Evolutionary conservation across 2,888 invertebrate species (phyloP).

Genomic region (Lithophane socia): DNA sequence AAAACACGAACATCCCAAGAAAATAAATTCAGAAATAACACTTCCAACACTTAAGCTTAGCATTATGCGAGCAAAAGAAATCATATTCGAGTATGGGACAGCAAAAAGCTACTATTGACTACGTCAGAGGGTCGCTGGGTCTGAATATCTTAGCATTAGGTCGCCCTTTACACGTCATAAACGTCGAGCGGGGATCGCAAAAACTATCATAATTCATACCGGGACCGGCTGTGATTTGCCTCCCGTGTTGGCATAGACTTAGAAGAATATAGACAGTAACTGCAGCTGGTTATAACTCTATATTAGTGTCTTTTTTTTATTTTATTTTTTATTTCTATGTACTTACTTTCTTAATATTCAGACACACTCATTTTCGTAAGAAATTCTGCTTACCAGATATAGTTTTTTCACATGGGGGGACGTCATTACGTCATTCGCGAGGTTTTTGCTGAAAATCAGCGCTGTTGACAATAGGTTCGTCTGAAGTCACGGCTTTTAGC

Average conservation of each 20-base stretch:
- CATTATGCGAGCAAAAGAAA: slow-evolving; percentile 65
- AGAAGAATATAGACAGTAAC: slow-evolving; percentile 32
- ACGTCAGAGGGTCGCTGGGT: slow-evolving; percentile 64
- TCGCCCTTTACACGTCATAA: slow-evolving; percentile 75
- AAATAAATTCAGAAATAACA: slow-evolving; percentile 54
- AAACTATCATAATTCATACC: slow-evolving; percentile 82
- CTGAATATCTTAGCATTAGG: slow-evolving; percentile 68
- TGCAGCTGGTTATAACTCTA: neutral
- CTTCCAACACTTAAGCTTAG: slow-evolving; percentile 48
- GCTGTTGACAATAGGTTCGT: too few relatives aligned
- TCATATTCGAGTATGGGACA: slow-evolving; percentile 55
- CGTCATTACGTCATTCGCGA: too few relatives aligned
- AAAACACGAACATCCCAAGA: neutral
- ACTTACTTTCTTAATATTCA: too few relatives aligned
- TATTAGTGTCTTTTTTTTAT: neutral
- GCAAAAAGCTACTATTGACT: slow-evolving; percentile 67
- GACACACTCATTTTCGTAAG: too few relatives aligned
- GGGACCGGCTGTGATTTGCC: slow-evolving; percentile 75
- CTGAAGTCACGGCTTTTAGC: too few relatives aligned
- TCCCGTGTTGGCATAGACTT: slow-evolving; percentile 55
- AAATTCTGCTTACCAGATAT: too few relatives aligned
- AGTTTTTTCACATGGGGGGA: too few relatives aligned
- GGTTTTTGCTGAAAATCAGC: too few relatives aligned
- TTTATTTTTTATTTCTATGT: too few relatives aligned
- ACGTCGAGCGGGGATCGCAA: slow-evolving; percentile 75